phyloP scores from a whole-genome alignment of 2,888 invertebrate species.

The Parnassius mnemosyne region DNA sequence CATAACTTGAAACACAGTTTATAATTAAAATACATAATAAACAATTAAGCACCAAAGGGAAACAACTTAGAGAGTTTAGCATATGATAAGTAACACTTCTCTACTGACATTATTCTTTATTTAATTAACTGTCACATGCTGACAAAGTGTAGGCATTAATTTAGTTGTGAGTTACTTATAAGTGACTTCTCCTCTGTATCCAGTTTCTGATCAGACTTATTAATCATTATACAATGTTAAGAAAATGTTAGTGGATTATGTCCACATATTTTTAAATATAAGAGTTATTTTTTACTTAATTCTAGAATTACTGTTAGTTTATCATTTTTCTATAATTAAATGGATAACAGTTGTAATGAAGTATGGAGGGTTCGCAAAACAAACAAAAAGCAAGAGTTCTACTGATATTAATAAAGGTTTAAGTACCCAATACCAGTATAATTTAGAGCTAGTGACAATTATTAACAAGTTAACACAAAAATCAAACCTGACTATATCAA shows the following conservation, averaged over 20 bases:
- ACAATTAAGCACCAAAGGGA: too few species aligned
- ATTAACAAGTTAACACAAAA: conserved; percentile 33
- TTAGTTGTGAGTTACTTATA: conserved; percentile 6
- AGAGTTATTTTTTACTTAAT: conserved; percentile 47
- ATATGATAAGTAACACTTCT: neutral
- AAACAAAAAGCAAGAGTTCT: conserved; percentile 15
- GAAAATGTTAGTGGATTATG: conserved; percentile 38
- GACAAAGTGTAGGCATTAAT: conserved; percentile 13
- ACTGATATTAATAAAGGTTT: conserved; percentile 26
- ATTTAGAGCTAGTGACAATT: conserved; percentile 46
- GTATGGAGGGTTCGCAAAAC: conserved; percentile 38
- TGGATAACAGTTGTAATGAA: conserved; percentile 52
- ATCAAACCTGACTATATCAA: conserved; percentile 48
- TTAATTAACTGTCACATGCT: conserved; percentile 20
- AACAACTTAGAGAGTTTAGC: too few species aligned
- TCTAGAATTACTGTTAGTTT: conserved; percentile 48
- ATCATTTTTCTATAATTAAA: conserved; percentile 50
- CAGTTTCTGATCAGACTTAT: neutral
- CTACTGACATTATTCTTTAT: conserved; percentile 16
- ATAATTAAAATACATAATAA: too few species aligned
- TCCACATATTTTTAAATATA: conserved; percentile 39
- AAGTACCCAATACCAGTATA: conserved; percentile 43
- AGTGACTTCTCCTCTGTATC: conserved; percentile 21
- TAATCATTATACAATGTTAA: neutral
- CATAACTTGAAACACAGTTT: too few species aligned